A percentile compares a stretch with the other conserved stretches of the same genome.
Evolutionary conservation across 1,140 invertebrate species (phyloP).

Genomic region (Saccostrea cuccullata): DNA sequence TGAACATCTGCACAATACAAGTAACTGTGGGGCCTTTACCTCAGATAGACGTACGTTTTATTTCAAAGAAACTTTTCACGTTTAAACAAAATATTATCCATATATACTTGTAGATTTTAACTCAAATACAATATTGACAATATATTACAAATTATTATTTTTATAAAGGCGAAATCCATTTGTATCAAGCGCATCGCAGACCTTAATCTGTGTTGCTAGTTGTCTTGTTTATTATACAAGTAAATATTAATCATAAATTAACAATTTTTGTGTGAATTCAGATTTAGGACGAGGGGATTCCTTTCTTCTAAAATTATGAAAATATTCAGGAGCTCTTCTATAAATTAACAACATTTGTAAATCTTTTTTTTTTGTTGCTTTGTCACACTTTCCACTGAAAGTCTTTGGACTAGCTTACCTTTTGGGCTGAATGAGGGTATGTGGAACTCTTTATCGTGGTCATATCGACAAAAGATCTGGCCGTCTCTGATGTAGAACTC

Average conservation of each 20-base stretch:
- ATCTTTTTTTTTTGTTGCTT: too few relatives aligned
- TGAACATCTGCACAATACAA: neutral
- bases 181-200: too few relatives aligned
- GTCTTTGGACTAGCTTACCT: conserved; percentile 40
- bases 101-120: neutral
- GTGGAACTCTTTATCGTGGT: conserved; percentile 56
- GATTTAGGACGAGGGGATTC: too few relatives aligned
- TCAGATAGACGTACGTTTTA: neutral
- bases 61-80: neutral
- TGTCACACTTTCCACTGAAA: neutral
- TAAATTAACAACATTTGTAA: too few relatives aligned
- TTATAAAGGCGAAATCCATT: too few relatives aligned
- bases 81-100: conserved; percentile 10
- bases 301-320: too few relatives aligned
- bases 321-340: too few relatives aligned
- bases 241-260: too few relatives aligned
- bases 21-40: neutral
- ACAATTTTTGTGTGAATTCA: too few relatives aligned
- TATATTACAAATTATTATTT: neutral
- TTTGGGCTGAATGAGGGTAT: conserved; percentile 55
- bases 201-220: too few relatives aligned
- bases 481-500: conserved; percentile 54
- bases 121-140: neutral
- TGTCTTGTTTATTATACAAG: too few relatives aligned
- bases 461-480: conserved; percentile 54